Evolutionary conservation across 2,113 vertebrate genomes (phyloP), one percentile per base, ranked within the genome.

Genomic region (Caretta caretta): DNA sequence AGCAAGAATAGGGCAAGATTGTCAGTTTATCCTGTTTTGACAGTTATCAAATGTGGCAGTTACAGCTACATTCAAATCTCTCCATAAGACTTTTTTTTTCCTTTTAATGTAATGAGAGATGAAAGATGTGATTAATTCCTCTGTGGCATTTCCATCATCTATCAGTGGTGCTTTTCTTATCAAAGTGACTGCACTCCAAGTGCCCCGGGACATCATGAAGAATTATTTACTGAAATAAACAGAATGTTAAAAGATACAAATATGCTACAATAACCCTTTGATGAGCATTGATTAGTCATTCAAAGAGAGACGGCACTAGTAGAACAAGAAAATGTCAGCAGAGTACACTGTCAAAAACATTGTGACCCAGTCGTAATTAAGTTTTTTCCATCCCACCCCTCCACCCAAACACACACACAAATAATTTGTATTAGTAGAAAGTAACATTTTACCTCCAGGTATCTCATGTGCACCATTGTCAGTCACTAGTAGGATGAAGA

Each of bases 91-190:
- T 95, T 92, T 90, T 90, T 92, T 92, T 89, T 14, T 31, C 57
- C 20, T 80, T 89, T 87, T 54, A 93, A 87, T 27, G 82, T 93
- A 97, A 94, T 86, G 83, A 94, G 89, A 94, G 27, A 22, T 86
- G 84, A 96, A 95, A 96, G 79, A 91, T 88, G 29, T 29, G 91
- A 96, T 92, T 89, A 82, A 85, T 95, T 85, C 78, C 50, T 78
- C 14, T 24, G 24, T 87, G 59, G 2, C 16, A 90, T 86, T 96
- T 83, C 81, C 72, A 85, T 93, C 27, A 89, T 89, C 83, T 80
- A 54, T 94, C 57, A 84, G 25, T 49, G 84, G 4, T 69, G 14
- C 16, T 85, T 84, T 78, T 94, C 89, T 90, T 80, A 62, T 78
- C 35, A 91, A 3, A 62, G 35, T 92, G 92, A 94, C 81, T 89